phyloP scores from a whole-genome alignment of 2,113 vertebrate species.

The Mus musculus region DNA sequence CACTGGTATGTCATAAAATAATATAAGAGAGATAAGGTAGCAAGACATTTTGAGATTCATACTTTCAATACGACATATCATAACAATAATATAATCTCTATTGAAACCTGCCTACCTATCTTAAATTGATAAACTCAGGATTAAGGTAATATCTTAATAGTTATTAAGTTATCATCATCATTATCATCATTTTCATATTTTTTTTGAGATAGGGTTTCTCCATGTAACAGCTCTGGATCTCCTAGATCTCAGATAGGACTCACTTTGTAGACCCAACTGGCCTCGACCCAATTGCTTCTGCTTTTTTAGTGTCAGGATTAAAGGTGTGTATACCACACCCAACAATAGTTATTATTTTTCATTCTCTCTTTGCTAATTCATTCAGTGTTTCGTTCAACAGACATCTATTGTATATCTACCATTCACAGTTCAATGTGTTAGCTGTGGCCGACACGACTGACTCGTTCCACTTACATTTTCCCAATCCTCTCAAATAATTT shows the following conservation, averaged over 20 bases:
- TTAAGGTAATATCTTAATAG: neutral
- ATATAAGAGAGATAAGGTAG: neutral
- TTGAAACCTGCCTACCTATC: neutral
- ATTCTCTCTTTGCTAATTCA: neutral
- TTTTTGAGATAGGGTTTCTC: neutral
- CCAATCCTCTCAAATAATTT: constrained; percentile 20
- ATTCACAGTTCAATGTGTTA: neutral
- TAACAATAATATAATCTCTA: neutral
- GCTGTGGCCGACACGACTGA: neutral
- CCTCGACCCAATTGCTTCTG: neutral
- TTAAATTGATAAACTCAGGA: neutral
- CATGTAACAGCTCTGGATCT: neutral
- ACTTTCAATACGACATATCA: neutral
- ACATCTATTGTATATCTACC: neutral
- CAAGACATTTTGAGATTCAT: neutral
- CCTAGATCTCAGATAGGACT: neutral
- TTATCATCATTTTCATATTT: no score
- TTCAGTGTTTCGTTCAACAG: neutral
- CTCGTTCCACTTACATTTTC: neutral
- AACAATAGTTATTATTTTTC: neutral
- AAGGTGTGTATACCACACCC: neutral
- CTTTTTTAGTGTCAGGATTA: neutral
- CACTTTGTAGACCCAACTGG: neutral
- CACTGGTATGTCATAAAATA: neutral
- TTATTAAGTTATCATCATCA: no score